These are phyloP conservation scores for Caenorhabditis brenneri DNA, from an alignment of 1,140 invertebrate species.

Conservation along the genomic window DNA sequence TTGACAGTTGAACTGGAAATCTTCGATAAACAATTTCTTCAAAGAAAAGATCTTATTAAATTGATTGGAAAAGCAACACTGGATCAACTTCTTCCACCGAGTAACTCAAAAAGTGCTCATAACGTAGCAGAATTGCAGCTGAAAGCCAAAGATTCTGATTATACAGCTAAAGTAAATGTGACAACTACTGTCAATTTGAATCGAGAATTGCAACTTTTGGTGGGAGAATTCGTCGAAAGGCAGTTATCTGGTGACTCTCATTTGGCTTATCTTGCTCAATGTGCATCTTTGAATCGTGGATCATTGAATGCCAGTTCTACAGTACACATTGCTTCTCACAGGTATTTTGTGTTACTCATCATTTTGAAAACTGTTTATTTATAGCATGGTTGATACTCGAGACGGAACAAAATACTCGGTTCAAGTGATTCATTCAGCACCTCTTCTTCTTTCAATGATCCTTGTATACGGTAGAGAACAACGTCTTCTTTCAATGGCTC, in stretches of 20 bases:
- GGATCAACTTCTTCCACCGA: conserved; percentile 56
- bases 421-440: conserved; percentile 59
- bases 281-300: conserved; percentile 53
- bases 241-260: conserved; percentile 46
- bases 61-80: conserved; percentile 53
- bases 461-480: conserved; percentile 59
- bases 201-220: conserved; percentile 56
- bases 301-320: conserved; percentile 46
- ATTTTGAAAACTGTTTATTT: background rate
- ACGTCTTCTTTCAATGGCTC: conserved; percentile 58
- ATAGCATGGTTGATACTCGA: conserved; percentile 54
- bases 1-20: conserved; percentile 54
- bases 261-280: conserved; percentile 51
- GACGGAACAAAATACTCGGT: conserved; percentile 56
- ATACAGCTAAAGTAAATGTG: conserved; percentile 55
- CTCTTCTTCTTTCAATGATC: conserved; percentile 57
- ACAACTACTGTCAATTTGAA: conserved; percentile 58
- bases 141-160: conserved; percentile 51
- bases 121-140: conserved; percentile 56
- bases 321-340: conserved; percentile 56
- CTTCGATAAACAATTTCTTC: conserved; percentile 59
- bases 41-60: conserved; percentile 57
- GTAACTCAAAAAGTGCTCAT: conserved; percentile 57
- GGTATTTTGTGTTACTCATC: conserved; percentile 7
- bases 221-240: conserved; percentile 56